Percentiles rank a stretch among this genome's conserved stretches.
Conservation (phyloP, 2,888 invertebrate genomes). For the Calameuta filiformis region DNA sequence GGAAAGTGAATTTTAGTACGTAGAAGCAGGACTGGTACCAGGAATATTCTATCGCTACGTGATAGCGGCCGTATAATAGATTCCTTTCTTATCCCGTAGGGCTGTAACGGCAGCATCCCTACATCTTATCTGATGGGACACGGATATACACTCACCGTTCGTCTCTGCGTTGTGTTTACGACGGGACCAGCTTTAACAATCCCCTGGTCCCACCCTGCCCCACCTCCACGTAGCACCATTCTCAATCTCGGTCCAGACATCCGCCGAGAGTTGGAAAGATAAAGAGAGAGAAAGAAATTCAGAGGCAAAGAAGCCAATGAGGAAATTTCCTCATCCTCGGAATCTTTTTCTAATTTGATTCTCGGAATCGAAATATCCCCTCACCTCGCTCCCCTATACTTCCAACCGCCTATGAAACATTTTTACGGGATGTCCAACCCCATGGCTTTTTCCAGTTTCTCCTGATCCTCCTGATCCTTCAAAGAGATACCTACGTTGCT, state of each 20-base stretch:
- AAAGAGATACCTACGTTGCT: background rate
- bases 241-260: no score
- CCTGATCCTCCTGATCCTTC: background rate
- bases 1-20: constrained; percentile 44
- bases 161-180: constrained; percentile 14
- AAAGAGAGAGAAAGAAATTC: background rate
- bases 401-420: background rate
- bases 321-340: background rate
- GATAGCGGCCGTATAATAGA: constrained; percentile 34
- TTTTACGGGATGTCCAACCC: background rate
- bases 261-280: background rate
- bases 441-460: background rate
- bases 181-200: constrained; percentile 1
- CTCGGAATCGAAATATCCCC: background rate
- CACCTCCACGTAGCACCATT: no score
- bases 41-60: constrained; percentile 36
- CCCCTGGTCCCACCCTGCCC: no score
- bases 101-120: constrained; percentile 17
- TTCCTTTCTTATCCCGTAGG: constrained; percentile 37
- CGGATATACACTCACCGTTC: constrained; percentile 17
- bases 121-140: constrained; percentile 17
- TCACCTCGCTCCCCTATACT: background rate
- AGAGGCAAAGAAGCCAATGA: background rate
- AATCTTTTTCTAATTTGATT: background rate
- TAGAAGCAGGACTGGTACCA: constrained; percentile 20